Evolutionary conservation across 92 coral and sea anemone genomes (phyloP).

Genomic region (Metridium senile): DNA sequence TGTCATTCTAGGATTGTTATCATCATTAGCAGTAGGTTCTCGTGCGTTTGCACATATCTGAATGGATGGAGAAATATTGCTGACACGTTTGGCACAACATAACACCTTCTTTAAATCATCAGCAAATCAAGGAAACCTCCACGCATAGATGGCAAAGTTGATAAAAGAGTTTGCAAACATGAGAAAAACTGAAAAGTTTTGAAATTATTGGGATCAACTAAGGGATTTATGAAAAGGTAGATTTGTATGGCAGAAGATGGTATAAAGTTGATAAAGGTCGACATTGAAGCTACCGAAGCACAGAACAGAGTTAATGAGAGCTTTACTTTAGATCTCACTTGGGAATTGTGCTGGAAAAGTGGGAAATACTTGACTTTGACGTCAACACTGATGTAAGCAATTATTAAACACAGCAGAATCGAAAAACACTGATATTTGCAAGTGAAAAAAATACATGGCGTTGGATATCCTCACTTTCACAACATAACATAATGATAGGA

Average conservation of each 20-base stretch:
- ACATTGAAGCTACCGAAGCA: background rate
- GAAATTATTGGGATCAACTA: background rate
- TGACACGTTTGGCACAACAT: background rate
- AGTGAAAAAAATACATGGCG: too few species aligned
- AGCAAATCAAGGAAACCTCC: constrained; percentile 10
- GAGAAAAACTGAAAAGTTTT: background rate
- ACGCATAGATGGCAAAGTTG: constrained; percentile 10
- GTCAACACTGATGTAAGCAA: background rate
- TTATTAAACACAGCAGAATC: too few species aligned
- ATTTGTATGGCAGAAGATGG: background rate
- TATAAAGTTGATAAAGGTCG: background rate
- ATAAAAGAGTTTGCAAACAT: constrained; percentile 10
- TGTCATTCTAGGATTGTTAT: too few species aligned
- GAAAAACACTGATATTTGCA: too few species aligned
- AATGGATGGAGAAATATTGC: background rate
- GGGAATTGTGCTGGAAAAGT: background rate
- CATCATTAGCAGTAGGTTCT: too few species aligned
- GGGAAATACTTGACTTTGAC: background rate
- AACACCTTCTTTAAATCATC: constrained; percentile 7
- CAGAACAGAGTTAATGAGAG: background rate
- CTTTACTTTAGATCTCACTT: background rate
- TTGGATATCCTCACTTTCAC: background rate
- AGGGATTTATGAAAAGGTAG: background rate
- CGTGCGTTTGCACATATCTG: background rate
- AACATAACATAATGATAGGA: background rate